Base-by-base conservation (phyloP, 1,140 invertebrate species). In the Halictus rubicundus region DNA sequence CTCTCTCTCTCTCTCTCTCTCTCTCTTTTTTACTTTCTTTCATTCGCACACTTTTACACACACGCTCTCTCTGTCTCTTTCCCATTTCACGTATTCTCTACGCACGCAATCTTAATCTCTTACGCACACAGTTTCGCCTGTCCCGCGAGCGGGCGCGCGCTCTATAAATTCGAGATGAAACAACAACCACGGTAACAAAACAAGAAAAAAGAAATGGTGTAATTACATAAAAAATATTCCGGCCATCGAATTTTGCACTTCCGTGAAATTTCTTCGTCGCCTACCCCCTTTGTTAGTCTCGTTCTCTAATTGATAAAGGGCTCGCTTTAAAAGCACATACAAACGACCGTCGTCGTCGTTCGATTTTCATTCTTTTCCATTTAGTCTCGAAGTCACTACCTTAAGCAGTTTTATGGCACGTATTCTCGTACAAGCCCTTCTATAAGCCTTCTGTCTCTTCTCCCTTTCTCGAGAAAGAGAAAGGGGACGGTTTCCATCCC, bases 341-440 rank as follows among this genome's bases (percentile, higher is more conserved):
- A 87, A 86, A 87, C 77, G 82, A 84, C 49, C 60, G 59, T 87
- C 65, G 84, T 68, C 59, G 76, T 87, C 80, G 86, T 82, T 79
- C 70, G 73, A 84, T 86, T 84, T 70, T 86, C 16, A 21, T 46
- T 32, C 32, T 32, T n/a, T 32, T 32, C 32, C 0, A 0, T 32
- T 32, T 32, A 32, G 32, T 32, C 10, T 46, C 70, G 65, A 81
- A 79, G 54, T 87, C 81, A 73, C 78, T 87, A 87, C 63, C 86
- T n/a, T 85, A 87, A 88, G 78, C 83, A 83, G 75, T 88, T 88
- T 84, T 86, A 88, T 88, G 88, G 88, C 88, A 88, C 88, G 87
- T 88, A 88, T 80, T 84, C 80, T 83, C 79, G 78, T 76, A 83
- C 77, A 82, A 85, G 81, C 85, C 82, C 66, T 78, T 79, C 66